phyloP scores from a whole-genome alignment of 2,113 vertebrate genomes.

The Ceyx melanurus region DNA sequence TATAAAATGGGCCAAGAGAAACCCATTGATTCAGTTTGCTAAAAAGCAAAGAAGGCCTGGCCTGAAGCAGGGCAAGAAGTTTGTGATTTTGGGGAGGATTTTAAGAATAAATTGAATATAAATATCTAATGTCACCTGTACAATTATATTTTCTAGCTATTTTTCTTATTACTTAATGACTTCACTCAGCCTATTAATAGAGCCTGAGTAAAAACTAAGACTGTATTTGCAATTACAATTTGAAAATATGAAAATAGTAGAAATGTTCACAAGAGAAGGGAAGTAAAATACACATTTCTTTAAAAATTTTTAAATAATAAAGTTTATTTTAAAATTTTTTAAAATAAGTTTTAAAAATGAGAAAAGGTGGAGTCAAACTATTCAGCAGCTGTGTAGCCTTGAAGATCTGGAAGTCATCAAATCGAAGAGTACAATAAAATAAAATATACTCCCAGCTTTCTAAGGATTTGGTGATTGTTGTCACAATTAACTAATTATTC shows the following conservation, averaged over 20 bases:
- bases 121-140: background rate
- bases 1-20: background rate
- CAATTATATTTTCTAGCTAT: background rate
- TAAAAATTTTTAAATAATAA: too few species aligned
- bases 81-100: background rate
- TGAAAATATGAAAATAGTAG: background rate
- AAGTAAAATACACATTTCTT: background rate
- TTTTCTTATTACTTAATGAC: background rate
- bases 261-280: background rate
- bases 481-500: background rate
- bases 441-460: background rate
- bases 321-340: background rate
- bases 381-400: background rate
- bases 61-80: background rate
- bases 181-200: background rate
- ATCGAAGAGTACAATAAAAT: background rate
- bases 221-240: background rate
- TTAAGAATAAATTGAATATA: background rate
- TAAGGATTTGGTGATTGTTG: background rate
- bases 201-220: background rate
- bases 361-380: background rate
- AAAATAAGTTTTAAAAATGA: background rate
- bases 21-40: background rate
- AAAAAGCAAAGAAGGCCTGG: background rate
- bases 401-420: background rate